Evolutionary conservation across 2,113 vertebrate genomes (phyloP), one percentile per base, ranked within the genome.

Genomic region (Spea multiplicata): DNA sequence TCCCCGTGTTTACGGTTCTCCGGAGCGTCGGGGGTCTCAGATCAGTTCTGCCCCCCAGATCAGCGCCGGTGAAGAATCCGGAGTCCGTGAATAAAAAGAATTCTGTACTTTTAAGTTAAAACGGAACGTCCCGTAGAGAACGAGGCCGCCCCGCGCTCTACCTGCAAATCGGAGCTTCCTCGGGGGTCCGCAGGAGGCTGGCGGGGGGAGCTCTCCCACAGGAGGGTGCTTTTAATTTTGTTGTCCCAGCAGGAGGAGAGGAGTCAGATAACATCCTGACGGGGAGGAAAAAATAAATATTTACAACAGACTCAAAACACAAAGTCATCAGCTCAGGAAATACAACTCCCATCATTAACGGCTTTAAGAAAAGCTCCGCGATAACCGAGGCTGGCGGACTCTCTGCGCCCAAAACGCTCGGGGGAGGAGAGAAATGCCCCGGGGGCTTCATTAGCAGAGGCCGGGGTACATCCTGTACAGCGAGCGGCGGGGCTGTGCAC

Each of bases 211-310:
- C 14, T 44, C n/a, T 46, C n/a, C 53, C 57, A 66, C 52, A 17
- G 68, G 53, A 49, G 53, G 55, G 69, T 74, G 73, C 65, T 30
- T 30, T 30, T 2, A 50, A 59, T 12, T 48, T 17, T 80, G 61
- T 45, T 75, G 55, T 17, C n/a, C 45, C 14, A 66, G 16, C 3
- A 44, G 17, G 61, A 5, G 0, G 0, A 17, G 73, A 3, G 49
- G 66, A 82, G 66, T 84, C 83, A 84, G 74, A 84, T 84, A 57
- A 84, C 76, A 16, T 82, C 83, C 83, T 84, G 62, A 2, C 2
- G 64, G 6, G 4, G 12, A 10, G 44, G 17, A 78, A 8, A 14
- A 3, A 14, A 10, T 12, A 55, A 55, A n/a, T 10, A 52, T 52
- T 52, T 52, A 7, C 50, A 7, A 52, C 30, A 30, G 30, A 30